Conservation (phyloP, 1,140 invertebrate genomes). For the Ceratina calcarata region DNA sequence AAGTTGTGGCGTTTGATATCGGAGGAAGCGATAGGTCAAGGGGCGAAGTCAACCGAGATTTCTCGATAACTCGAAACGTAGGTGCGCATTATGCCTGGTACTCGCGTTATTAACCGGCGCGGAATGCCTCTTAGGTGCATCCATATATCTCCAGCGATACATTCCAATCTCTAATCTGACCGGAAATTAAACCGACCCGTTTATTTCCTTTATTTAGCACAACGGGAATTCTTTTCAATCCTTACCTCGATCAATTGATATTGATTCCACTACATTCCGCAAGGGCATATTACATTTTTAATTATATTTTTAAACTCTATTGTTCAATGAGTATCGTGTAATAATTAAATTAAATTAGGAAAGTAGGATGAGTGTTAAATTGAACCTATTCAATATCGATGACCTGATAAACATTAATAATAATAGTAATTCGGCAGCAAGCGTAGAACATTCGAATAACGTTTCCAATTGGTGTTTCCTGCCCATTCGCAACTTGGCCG, state of each 20-base stretch:
- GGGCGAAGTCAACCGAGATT: conserved; percentile 59
- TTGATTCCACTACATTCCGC: no score
- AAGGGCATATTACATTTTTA: no score
- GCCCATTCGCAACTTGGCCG: not conserved
- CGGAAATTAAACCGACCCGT: no score
- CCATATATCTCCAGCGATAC: not conserved
- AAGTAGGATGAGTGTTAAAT: not conserved
- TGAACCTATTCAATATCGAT: not conserved
- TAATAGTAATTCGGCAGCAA: no score
- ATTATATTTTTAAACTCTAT: not conserved
- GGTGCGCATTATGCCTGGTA: conserved; percentile 62
- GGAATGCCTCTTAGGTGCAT: not conserved
- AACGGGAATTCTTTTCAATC: no score
- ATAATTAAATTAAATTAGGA: not conserved
- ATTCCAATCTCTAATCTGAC: not conserved
- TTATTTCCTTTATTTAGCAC: no score
- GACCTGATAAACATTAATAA: no score
- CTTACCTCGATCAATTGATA: no score
- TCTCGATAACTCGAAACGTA: conserved; percentile 26
- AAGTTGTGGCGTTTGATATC: conserved; percentile 56
- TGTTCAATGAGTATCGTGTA: not conserved
- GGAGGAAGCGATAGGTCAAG: conserved; percentile 51
- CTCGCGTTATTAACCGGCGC: conserved; percentile 10
- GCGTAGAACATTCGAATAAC: not conserved
- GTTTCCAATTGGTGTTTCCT: not conserved